phyloP scores from a whole-genome alignment of 2,888 invertebrate genomes.

The Xylota segnis region DNA sequence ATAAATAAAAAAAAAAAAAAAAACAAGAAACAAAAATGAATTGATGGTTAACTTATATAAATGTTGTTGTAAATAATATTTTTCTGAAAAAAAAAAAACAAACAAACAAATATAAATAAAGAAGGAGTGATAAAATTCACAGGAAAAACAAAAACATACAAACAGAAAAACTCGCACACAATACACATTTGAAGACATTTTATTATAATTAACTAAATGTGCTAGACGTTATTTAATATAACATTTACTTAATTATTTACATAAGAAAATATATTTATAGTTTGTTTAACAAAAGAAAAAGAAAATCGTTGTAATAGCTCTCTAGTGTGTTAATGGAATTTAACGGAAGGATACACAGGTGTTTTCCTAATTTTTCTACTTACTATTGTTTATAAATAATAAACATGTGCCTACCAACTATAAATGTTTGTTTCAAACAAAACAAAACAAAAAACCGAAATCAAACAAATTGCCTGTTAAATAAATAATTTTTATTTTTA shows the following conservation, averaged over 20 bases:
- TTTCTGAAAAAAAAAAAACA: constrained; percentile 51
- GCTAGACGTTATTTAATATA: constrained; percentile 64
- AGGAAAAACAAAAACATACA: constrained; percentile 3
- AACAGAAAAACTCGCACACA: constrained; percentile 63
- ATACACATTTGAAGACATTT: constrained; percentile 72
- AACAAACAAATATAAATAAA: constrained; percentile 11
- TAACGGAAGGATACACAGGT: constrained; percentile 45
- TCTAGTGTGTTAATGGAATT: constrained; percentile 48
- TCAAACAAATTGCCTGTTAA: constrained; percentile 61
- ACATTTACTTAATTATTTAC: constrained; percentile 59
- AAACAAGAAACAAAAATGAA: constrained; percentile 41
- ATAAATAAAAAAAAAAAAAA: constrained; percentile 24
- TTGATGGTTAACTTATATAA: constrained; percentile 72
- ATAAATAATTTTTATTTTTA: constrained; percentile 26
- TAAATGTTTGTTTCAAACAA: constrained; percentile 60
- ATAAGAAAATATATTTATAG: constrained; percentile 51
- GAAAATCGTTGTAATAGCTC: constrained; percentile 40
- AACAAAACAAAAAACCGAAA: constrained; percentile 16
- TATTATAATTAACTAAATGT: constrained; percentile 66
- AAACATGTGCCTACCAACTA: constrained; percentile 73
- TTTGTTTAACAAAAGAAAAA: constrained; percentile 49
- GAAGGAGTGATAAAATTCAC: constrained; percentile 52
- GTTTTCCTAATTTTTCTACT: constrained; percentile 66
- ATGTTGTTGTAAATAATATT: constrained; percentile 74
- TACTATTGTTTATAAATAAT: constrained; percentile 58